A percentile compares a stretch with the other conserved stretches of the same genome.
These are phyloP conservation scores for Macaria liturata DNA, from an alignment of 2,888 invertebrate species.

Conservation along the genomic window DNA sequence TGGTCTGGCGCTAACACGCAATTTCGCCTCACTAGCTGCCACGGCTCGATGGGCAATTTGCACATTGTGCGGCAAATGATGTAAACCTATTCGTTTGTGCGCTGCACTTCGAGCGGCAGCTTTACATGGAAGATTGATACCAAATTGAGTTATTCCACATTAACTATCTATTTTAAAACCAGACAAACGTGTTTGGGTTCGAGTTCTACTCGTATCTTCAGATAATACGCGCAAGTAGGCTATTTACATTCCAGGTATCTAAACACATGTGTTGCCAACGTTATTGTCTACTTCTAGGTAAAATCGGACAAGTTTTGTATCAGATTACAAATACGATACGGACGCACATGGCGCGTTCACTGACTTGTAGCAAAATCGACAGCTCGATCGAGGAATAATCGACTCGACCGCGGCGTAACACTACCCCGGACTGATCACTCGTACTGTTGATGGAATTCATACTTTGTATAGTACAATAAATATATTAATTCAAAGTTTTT, in stretches of 20 bases:
- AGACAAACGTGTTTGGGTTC: too few relatives aligned
- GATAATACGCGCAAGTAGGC: not conserved
- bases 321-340: constrained; percentile 65
- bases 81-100: constrained; percentile 42
- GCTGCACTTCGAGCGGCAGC: constrained; percentile 14
- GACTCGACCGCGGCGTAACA: constrained; percentile 52
- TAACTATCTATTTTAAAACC: too few relatives aligned
- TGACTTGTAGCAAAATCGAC: constrained; percentile 65
- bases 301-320: constrained; percentile 59
- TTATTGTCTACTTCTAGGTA: constrained; percentile 43
- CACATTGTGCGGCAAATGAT: constrained; percentile 59
- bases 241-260: constrained; percentile 13
- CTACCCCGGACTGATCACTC: constrained; percentile 18
- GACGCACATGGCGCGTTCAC: constrained; percentile 65
- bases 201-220: not conserved
- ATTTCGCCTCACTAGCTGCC: constrained; percentile 69
- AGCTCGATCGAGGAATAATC: constrained; percentile 60
- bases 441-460: not conserved
- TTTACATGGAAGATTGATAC: not conserved
- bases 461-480: too few relatives aligned
- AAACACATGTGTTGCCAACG: constrained; percentile 22
- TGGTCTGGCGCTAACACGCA: constrained; percentile 70
- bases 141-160: too few relatives aligned
- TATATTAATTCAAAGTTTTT: too few relatives aligned
- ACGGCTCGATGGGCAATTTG: constrained; percentile 66